Conservation (phyloP, 2,113 vertebrate species). For the Papio anubis region DNA sequence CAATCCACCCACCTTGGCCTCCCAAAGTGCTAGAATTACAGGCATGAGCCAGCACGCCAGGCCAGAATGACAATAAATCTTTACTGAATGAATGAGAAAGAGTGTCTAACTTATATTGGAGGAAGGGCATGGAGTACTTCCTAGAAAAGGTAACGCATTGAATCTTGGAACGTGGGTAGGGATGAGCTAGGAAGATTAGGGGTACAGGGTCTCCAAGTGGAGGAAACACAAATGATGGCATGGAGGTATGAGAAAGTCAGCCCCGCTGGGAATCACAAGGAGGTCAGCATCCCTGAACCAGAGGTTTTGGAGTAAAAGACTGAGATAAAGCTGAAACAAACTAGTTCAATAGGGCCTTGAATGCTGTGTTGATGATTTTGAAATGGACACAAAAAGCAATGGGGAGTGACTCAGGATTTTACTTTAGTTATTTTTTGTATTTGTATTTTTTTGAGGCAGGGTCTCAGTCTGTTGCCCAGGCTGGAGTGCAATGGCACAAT, state of each 20-base stretch:
- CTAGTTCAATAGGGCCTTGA: not conserved
- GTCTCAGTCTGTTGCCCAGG: not conserved
- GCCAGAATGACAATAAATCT: not conserved
- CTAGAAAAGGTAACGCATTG: not conserved
- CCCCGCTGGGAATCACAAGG: fast-evolving
- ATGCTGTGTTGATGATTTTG: not conserved
- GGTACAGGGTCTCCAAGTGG: not conserved
- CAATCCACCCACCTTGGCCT: too few relatives aligned
- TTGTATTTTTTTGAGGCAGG: not conserved
- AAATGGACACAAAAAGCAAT: not conserved
- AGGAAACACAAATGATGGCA: not conserved
- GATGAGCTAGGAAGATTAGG: not conserved
- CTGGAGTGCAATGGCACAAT: too few relatives aligned
- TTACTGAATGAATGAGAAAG: not conserved
- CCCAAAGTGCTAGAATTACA: too few relatives aligned
- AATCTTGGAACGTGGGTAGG: not conserved
- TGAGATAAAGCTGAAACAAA: not conserved
- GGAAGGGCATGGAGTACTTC: not conserved
- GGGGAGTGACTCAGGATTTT: not conserved
- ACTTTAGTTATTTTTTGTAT: too few relatives aligned
- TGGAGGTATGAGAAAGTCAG: not conserved
- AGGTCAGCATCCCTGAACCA: not conserved
- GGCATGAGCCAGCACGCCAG: too few relatives aligned
- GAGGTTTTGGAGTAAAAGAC: not conserved
- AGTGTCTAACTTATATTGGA: not conserved